Conservation (phyloP, 2,113 vertebrate genomes). For the Thryonomys swinderianus region DNA sequence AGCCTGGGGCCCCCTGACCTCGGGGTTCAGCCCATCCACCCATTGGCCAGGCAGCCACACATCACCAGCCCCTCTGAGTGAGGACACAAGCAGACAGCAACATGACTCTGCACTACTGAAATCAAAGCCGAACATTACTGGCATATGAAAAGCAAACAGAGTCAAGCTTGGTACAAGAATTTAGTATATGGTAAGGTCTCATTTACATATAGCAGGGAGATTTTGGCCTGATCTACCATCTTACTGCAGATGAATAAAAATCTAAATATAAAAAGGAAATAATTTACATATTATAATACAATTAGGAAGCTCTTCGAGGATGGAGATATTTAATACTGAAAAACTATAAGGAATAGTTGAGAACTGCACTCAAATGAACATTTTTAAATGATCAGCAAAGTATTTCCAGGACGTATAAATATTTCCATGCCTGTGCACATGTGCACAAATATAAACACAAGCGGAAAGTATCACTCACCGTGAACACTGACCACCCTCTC, state of each 20-base stretch:
- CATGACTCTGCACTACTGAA: no score
- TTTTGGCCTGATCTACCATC: background rate
- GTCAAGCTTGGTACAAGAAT: no score
- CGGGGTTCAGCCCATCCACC: background rate
- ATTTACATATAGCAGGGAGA: background rate
- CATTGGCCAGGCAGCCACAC: background rate
- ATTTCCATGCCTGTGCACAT: background rate
- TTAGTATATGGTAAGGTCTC: no score
- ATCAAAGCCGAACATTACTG: background rate
- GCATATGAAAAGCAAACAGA: background rate
- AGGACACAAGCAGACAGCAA: background rate
- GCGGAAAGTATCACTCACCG: background rate
- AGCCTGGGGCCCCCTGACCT: no score
- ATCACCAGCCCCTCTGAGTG: accelerated
- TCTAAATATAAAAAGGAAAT: background rate
- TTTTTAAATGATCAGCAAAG: background rate
- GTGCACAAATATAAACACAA: no score
- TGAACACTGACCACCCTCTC: background rate
- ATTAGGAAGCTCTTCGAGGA: background rate
- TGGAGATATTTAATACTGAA: background rate
- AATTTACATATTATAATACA: background rate
- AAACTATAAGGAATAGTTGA: background rate
- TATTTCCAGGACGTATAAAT: background rate
- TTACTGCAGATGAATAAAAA: background rate
- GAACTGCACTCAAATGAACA: background rate